Percentiles rank a stretch among this genome's conserved stretches.
Evolutionary conservation across 2,888 invertebrate species (phyloP).

Genomic region (Nomada lathburiana): DNA sequence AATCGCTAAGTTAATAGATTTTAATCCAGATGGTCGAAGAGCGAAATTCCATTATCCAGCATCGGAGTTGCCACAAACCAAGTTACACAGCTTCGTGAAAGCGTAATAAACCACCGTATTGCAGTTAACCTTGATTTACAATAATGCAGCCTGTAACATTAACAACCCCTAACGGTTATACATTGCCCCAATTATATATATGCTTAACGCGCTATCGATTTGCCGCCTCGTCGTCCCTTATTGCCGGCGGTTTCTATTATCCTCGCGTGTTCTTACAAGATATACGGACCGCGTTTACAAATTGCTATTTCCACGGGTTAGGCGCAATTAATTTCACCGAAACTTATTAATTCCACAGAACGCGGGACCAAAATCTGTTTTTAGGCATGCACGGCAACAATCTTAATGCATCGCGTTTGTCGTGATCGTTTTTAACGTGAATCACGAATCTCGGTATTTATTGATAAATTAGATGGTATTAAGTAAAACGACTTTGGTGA

Average conservation of each 20-base stretch:
- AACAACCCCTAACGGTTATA: slow-evolving; percentile 80
- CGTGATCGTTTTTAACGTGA: too few relatives aligned
- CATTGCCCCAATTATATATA: slow-evolving; percentile 76
- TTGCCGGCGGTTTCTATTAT: slow-evolving; percentile 63
- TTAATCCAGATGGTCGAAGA: slow-evolving; percentile 66
- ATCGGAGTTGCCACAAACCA: slow-evolving; percentile 70
- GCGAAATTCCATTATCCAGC: slow-evolving; percentile 75
- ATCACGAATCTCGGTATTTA: too few relatives aligned
- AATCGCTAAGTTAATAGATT: slow-evolving; percentile 64
- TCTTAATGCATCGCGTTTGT: neutral
- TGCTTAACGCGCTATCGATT: slow-evolving; percentile 71
- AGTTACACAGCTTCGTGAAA: slow-evolving; percentile 76
- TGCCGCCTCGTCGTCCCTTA: slow-evolving; percentile 65
- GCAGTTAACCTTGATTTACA: slow-evolving; percentile 81
- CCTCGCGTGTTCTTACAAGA: slow-evolving; percentile 39
- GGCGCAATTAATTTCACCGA: slow-evolving; percentile 40
- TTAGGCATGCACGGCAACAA: neutral
- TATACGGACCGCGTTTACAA: slow-evolving; percentile 39
- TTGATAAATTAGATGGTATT: too few relatives aligned
- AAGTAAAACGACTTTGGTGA: too few relatives aligned
- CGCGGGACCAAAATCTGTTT: neutral
- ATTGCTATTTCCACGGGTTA: slow-evolving; percentile 37
- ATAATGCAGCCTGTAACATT: slow-evolving; percentile 79
- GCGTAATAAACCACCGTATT: slow-evolving; percentile 74
- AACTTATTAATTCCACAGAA: slow-evolving; percentile 18